Evolutionary conservation across 2,113 vertebrate genomes (phyloP), one percentile per base, ranked within the genome.

Genomic region (Gyps fulvus): DNA sequence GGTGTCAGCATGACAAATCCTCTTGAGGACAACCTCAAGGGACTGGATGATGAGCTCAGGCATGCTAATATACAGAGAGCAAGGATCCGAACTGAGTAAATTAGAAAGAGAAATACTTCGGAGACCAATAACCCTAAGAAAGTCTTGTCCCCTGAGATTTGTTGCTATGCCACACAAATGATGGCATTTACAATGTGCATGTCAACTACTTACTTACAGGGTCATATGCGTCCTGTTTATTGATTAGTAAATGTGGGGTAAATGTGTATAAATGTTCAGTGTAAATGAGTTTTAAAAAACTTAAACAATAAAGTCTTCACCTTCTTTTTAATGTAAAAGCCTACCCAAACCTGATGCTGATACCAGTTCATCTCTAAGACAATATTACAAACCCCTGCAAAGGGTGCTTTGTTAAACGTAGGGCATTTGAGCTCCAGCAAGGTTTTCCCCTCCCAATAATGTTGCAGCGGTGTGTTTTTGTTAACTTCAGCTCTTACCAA

Each of bases 31-130:
- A 84, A 83, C 32, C 91, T 69, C 69, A 29, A 49, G 76, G 77
- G 77, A 94, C 89, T 59, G 91, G 95, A 92, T 80, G 7, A 78
- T 57, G 58, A 87, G 83, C 77, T 96, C 89, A 96, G 77, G 65
- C 86, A 93, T 73, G 69, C 40, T 85, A 94, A 91, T 88, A 84
- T 31, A 47, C 58, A 70, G 59, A 73, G 67, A 90, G 85, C 45
- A 73, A 87, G 47, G 42, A 90, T 67, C 27, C 62, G 71, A 94
- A 73, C 70, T 40, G 65, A 94, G 69, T 77, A 83, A 94, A 90
- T 83, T 47, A 95, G 69, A 89, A 87, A 47, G 26, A 88, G 59
- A 95, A 94, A 97, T 79, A 96, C 81, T 52, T 84, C 62, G 61
- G 71, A 94, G 63, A 92, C 67, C 11, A 59, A 69, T 69, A 86